Evolutionary conservation across 2,888 invertebrate species (phyloP).

Genomic region (Diaprepes abbreviatus): DNA sequence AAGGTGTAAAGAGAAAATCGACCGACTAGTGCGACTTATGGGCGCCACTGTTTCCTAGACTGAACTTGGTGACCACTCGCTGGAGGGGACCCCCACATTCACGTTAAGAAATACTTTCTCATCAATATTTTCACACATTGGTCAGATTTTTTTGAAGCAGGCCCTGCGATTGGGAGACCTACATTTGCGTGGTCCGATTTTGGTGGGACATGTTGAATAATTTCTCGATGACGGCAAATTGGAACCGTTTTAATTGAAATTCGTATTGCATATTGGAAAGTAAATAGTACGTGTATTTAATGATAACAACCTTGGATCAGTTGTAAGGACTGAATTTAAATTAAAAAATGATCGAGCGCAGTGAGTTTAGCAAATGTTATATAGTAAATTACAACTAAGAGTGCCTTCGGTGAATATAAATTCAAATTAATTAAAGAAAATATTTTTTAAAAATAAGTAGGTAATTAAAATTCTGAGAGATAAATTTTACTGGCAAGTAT

Average conservation of each 20-base stretch:
- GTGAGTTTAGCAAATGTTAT: too few species aligned
- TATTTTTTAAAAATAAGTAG: too few species aligned
- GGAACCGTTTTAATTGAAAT: slow-evolving; percentile 35
- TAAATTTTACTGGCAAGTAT: too few species aligned
- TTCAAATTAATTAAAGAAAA: too few species aligned
- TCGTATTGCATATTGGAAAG: slow-evolving; percentile 26
- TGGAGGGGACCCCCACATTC: slow-evolving; percentile 36
- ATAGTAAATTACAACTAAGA: too few species aligned
- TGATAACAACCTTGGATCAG: slow-evolving; percentile 18
- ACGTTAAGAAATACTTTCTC: slow-evolving; percentile 21
- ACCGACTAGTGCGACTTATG: slow-evolving; percentile 11
- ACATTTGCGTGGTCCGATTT: slow-evolving; percentile 39
- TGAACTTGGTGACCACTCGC: slow-evolving; percentile 1
- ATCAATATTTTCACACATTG: slow-evolving; percentile 35
- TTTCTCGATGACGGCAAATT: slow-evolving; percentile 33
- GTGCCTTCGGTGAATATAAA: too few species aligned
- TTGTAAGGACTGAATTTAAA: not conserved
- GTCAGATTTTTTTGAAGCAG: slow-evolving; percentile 19
- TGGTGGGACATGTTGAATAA: slow-evolving; percentile 34
- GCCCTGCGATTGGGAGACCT: slow-evolving; percentile 28
- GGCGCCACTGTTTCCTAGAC: slow-evolving; percentile 28
- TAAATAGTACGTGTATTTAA: slow-evolving; percentile 3
- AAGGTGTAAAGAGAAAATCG: slow-evolving; percentile 23
- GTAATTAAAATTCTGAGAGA: too few species aligned
- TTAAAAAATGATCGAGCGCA: not conserved